Base-by-base conservation (phyloP, 2,113 vertebrate genomes). In the Tachuris rubrigastra region DNA sequence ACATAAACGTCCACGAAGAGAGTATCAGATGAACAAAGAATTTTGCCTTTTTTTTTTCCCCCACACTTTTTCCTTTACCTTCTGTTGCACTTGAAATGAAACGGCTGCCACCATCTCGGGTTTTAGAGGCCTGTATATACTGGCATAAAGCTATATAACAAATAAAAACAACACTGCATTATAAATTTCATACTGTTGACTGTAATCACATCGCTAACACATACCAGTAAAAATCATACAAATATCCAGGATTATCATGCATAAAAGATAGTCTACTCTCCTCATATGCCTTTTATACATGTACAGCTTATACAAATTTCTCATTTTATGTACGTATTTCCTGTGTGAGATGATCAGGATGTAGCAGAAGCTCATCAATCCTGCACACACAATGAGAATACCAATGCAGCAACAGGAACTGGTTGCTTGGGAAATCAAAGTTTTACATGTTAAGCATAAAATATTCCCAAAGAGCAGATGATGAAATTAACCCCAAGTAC, bases 111-210 rank as follows among this genome's bases (percentile, higher is more conserved):
- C 98, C 98, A 98, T 99, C 99, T 98, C 98, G 99, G 98, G 98
- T 98, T 99, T 99, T 99, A 99, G 99, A 99, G 98, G 99, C 99
- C 97, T 99, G 98, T 98, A 99, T 99, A 99, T 99, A 99, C 98
- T 99, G 98, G 99, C 99, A 99, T 99, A 99, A 99, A 97, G 99
- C 99, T 99, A 99, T 97, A 99, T 98, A 98, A 99, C 98, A 99
- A 98, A 99, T 98, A 98, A 99, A 97, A 99, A 99, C 98, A 99
- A 99, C 98, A 98, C 91, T 95, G 96, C 97, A 98, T 99, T 98
- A 98, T 92, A 98, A 59, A 98, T 96, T 95, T 97, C 93, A 95
- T 97, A 97, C 56, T 86, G 56, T 92, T 4, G 35, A 80, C 65
- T 46, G 17, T 1, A 14, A 83, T 91, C 68, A 89, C 0, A 1